Percentiles rank a stretch among this genome's conserved stretches.
phyloP scores from a whole-genome alignment of 92 coral and sea anemone species.

The Parazoanthus atlanticus region DNA sequence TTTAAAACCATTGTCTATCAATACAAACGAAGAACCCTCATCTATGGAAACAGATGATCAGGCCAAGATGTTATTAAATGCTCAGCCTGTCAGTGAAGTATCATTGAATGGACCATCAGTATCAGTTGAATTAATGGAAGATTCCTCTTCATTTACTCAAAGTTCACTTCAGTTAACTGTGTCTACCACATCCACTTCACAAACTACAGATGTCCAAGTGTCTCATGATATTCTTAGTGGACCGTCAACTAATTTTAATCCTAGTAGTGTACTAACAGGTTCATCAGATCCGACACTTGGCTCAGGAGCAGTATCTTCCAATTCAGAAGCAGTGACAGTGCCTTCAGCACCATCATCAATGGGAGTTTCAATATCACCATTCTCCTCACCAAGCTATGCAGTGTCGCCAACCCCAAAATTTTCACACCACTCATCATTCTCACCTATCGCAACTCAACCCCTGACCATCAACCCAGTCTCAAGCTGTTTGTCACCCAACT shows the following conservation, averaged over 20 bases:
- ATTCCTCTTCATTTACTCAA: conserved; percentile 29
- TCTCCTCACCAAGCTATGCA: conserved; percentile 78
- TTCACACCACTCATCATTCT: conserved; percentile 63
- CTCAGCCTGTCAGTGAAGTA: conserved; percentile 13
- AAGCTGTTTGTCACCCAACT: conserved; percentile 77
- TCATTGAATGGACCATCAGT: conserved; percentile 31
- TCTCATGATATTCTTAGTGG: conserved; percentile 28
- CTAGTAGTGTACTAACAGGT: conserved; percentile 56
- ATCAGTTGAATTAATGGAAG: conserved; percentile 33
- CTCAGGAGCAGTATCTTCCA: conserved; percentile 64
- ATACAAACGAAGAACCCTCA: conserved; percentile 33
- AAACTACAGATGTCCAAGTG: conserved; percentile 28
- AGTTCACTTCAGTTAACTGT: conserved; percentile 29
- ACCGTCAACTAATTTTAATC: conserved; percentile 21
- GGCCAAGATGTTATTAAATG: conserved; percentile 15
- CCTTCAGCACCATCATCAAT: conserved; percentile 43
- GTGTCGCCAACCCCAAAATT: conserved; percentile 74
- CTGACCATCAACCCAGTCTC: conserved; percentile 77
- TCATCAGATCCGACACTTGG: conserved; percentile 70
- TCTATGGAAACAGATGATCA: conserved; percentile 36
- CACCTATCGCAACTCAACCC: conserved; percentile 83
- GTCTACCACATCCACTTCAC: conserved; percentile 31
- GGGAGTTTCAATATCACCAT: conserved; percentile 62
- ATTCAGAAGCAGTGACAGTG: conserved; percentile 45
- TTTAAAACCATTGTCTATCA: conserved; percentile 32